Evolutionary conservation across 2,797 vertebrate genomes (phyloP).

Genomic region (Danio aesculapii): DNA sequence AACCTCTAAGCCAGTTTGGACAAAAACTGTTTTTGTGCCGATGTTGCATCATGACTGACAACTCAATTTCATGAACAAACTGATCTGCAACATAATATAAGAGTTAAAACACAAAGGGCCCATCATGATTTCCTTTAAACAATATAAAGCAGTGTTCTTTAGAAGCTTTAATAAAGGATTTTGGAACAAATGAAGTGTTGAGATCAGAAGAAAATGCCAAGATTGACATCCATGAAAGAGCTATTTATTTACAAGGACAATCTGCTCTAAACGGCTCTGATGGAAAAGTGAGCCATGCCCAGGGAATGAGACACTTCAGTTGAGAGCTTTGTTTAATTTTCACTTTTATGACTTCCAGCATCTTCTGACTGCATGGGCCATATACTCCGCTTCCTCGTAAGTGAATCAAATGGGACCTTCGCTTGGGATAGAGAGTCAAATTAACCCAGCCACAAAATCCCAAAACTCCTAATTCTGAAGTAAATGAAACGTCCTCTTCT

Average conservation of each 20-base stretch:
- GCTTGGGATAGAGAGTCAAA: slow-evolving; percentile 44
- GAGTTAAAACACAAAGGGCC: not conserved
- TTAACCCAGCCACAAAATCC: slow-evolving; percentile 46
- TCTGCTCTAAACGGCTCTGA: slow-evolving; percentile 15
- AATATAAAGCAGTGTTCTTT: slow-evolving; percentile 16
- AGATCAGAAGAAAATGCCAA: slow-evolving; percentile 27
- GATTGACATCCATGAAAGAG: not conserved
- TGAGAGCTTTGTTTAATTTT: slow-evolving; percentile 43
- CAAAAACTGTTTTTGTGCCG: too few relatives aligned
- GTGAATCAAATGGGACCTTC: slow-evolving; percentile 31
- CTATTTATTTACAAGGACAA: slow-evolving; percentile 16
- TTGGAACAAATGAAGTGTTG: slow-evolving; percentile 22
- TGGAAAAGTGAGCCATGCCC: slow-evolving; percentile 14
- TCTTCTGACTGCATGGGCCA: slow-evolving; percentile 34
- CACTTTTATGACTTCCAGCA: slow-evolving; percentile 42
- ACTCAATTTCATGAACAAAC: too few relatives aligned
- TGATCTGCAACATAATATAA: too few relatives aligned
- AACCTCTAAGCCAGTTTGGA: too few relatives aligned
- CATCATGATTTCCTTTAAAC: not conserved
- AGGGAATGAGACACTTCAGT: slow-evolving; percentile 34
- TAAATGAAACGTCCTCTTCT: slow-evolving; percentile 26
- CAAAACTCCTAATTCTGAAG: slow-evolving; percentile 37
- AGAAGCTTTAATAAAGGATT: slow-evolving; percentile 23
- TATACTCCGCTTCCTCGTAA: slow-evolving; percentile 34
- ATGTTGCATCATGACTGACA: too few relatives aligned